phyloP scores from a whole-genome alignment of 2,888 invertebrate genomes.

The Zaprionus lineosus region DNA sequence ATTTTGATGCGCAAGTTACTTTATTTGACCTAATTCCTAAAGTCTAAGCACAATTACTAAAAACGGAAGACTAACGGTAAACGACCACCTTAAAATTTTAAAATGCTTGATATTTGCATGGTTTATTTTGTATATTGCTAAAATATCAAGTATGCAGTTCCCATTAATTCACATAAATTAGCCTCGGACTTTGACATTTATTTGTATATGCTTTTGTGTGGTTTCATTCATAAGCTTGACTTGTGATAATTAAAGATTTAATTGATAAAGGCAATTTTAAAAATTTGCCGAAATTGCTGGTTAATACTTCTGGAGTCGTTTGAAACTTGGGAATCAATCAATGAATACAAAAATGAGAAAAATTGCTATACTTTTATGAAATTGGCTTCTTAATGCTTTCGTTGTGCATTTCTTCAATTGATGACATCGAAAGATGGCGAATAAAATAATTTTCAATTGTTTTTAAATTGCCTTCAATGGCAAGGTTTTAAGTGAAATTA shows the following conservation, averaged over 20 bases:
- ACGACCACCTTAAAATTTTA: not conserved
- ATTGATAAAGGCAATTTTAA: constrained; percentile 56
- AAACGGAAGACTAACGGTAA: constrained; percentile 4
- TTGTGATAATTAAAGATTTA: constrained; percentile 54
- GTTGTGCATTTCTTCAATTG: constrained; percentile 59
- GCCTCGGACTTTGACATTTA: constrained; percentile 26
- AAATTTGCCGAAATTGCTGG: constrained; percentile 34
- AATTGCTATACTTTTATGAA: constrained; percentile 14
- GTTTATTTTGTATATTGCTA: not conserved
- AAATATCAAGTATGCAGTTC: not conserved
- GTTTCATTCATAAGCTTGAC: constrained; percentile 47
- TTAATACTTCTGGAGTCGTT: constrained; percentile 7
- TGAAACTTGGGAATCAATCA: constrained; percentile 31
- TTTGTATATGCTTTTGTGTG: constrained; percentile 1
- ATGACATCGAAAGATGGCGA: constrained; percentile 44
- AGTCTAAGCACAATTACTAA: too few relatives aligned
- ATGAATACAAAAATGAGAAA: constrained; percentile 14
- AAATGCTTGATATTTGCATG: not conserved
- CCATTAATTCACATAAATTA: constrained; percentile 43
- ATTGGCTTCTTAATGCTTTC: constrained; percentile 25
- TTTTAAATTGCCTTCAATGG: constrained; percentile 76
- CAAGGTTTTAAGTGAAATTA: constrained; percentile 72
- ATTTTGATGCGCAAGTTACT: constrained; percentile 18
- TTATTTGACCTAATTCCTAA: constrained; percentile 9
- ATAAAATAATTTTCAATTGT: constrained; percentile 71